Evolutionary conservation across 2,113 vertebrate genomes (phyloP), one percentile per base, ranked within the genome.

Genomic region (Caranx melampygus): DNA sequence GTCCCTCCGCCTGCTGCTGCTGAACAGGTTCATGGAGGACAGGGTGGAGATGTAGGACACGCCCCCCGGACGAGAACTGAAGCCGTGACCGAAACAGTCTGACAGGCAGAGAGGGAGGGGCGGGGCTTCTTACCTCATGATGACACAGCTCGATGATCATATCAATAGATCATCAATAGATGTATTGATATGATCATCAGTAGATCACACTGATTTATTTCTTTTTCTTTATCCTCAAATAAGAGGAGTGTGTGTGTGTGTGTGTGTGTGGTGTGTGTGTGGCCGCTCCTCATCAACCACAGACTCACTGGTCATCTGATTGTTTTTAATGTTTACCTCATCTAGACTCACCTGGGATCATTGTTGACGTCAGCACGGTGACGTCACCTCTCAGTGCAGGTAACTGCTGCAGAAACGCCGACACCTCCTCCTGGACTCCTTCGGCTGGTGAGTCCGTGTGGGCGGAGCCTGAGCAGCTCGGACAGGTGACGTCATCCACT

Each of bases 1-100:
- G 92, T 99, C 98, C 78, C 95, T 94, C 44, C 97, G 77, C 74
- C 91, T 95, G 34, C 92, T 93, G 88, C 96, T 99, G 92, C 95
- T 94, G 94, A 98, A 98, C 88, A 99, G 96, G 76, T 99, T 99
- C 61, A 97, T 88, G 16, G 97, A 96, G 76, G 96, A 97, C 65
- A 99, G 88, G 3, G 96, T 96, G 2, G 94, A 92, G 91, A 97
- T 92, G 78, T 93, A 95, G 47, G 97, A 98, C 70, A 98, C 96
- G 0, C 98, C 98, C 26, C 98, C 98, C 13, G 87, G 52, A 47
- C 98, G 96, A 18, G 96, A 96, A 20, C 95, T 99, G 93, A 98
- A 99, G n/a, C 97, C 98, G 15, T 99, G 98, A 20, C 96, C 93
- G 73, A 99, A 99, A 67, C 84, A 85, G 14, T 93, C 91, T 95